Conservation (phyloP, 2,113 vertebrate species). For the Indri indri region DNA sequence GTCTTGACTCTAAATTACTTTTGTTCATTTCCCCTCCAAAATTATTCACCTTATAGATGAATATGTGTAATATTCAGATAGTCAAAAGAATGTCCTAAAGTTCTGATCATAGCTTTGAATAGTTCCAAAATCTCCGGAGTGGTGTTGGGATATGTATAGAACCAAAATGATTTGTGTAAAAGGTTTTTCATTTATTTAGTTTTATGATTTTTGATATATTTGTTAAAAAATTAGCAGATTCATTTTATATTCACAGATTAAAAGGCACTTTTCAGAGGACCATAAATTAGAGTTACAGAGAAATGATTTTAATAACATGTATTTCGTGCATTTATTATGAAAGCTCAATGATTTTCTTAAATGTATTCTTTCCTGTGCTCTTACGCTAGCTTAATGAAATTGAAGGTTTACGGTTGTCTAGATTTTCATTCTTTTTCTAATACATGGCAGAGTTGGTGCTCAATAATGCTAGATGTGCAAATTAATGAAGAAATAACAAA, state of each 20-base stretch:
- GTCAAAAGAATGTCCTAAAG: background rate
- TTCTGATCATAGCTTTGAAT: background rate
- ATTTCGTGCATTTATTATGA: background rate
- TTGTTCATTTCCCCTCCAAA: background rate
- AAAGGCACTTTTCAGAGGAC: background rate
- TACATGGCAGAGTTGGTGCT: background rate
- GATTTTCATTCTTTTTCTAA: background rate
- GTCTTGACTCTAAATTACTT: background rate
- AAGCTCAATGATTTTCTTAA: constrained; percentile 1
- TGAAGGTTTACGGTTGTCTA: background rate
- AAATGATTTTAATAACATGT: background rate
- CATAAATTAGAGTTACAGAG: background rate
- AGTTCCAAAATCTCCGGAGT: background rate
- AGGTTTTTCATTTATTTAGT: background rate
- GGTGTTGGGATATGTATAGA: background rate
- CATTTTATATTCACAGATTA: constrained; percentile 33
- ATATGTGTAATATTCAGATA: background rate
- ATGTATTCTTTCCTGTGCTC: background rate
- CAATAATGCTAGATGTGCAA: background rate
- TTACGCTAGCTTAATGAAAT: background rate
- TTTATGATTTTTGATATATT: background rate
- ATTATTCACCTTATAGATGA: constrained; percentile 15
- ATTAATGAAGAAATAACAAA: background rate
- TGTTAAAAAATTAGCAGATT: constrained; percentile 24
- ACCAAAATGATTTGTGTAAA: background rate